Evolutionary conservation across 2,113 vertebrate genomes (phyloP).

Genomic region (Nematolebias whitei): DNA sequence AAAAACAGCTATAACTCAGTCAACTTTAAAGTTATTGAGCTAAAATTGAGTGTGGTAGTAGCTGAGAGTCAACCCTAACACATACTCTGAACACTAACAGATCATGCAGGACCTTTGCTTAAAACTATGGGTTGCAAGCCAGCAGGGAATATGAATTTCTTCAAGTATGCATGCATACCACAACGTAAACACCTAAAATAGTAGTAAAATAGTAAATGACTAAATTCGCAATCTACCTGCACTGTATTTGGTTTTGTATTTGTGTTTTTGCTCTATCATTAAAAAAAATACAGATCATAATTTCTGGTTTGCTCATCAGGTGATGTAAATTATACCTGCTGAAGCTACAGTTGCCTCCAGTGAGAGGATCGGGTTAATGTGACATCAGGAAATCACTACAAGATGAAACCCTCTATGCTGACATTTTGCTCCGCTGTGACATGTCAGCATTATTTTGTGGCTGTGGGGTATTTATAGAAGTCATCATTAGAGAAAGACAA

Average conservation of each 20-base stretch:
- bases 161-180: no score
- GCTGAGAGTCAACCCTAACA: no score
- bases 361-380: constrained; percentile 62
- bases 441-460: constrained; percentile 37
- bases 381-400: constrained; percentile 64
- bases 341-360: constrained; percentile 21
- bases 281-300: not conserved
- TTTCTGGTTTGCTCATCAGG: constrained; percentile 15
- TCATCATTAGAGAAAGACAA: constrained; percentile 40
- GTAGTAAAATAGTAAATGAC: no score
- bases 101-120: no score
- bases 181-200: no score
- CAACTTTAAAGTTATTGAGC: no score
- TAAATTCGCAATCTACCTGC: no score
- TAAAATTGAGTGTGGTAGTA: no score
- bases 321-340: constrained; percentile 48
- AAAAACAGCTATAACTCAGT: no score
- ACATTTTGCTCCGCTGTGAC: constrained; percentile 52
- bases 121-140: no score
- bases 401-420: constrained; percentile 62
- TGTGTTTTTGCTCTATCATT: not conserved
- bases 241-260: no score
- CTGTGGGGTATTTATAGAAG: constrained; percentile 67
- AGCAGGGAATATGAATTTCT: not conserved
- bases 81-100: no score